Percentiles rank a stretch among this genome's conserved stretches.
phyloP scores from a whole-genome alignment of 1,140 invertebrate species.

The Drosophila navojoa region DNA sequence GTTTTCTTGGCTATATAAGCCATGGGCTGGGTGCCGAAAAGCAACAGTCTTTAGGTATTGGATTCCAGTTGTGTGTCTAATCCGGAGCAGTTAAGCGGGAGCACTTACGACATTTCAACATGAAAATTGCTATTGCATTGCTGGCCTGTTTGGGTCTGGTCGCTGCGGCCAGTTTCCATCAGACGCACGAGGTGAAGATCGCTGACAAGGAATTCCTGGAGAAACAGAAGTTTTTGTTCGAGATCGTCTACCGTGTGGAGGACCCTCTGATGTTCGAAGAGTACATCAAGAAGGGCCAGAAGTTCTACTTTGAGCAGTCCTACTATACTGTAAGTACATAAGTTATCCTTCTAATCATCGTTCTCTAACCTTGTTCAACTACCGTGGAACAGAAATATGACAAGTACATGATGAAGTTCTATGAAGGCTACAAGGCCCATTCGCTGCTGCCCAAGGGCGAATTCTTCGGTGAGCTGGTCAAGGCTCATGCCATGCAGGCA shows the following conservation, averaged over 20 bases:
- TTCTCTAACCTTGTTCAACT: background rate
- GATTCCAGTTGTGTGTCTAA: conserved; percentile 56
- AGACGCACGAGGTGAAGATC: conserved; percentile 58
- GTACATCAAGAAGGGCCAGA: conserved; percentile 55
- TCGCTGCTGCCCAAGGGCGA: conserved; percentile 74
- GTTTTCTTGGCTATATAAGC: conserved; percentile 53
- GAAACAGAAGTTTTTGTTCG: conserved; percentile 73
- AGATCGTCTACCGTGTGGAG: conserved; percentile 68
- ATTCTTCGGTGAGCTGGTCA: conserved; percentile 73
- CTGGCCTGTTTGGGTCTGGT: conserved; percentile 73
- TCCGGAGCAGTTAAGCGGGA: conserved; percentile 72
- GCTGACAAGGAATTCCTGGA: conserved; percentile 63
- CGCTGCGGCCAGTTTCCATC: conserved; percentile 58
- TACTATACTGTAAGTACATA: conserved; percentile 59
- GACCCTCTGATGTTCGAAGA: conserved; percentile 71
- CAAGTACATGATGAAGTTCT: conserved; percentile 69
- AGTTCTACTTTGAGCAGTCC: conserved; percentile 41
- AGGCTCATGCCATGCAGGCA: conserved; percentile 84
- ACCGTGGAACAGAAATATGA: conserved; percentile 58
- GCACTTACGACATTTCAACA: conserved; percentile 32
- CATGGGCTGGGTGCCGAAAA: background rate
- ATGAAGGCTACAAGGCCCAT: conserved; percentile 61
- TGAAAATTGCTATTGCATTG: conserved; percentile 74
- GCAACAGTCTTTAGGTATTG: conserved; percentile 83
- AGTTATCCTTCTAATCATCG: background rate